Evolutionary conservation across 2,888 invertebrate species (phyloP).

Genomic region (Tribolium freemani): DNA sequence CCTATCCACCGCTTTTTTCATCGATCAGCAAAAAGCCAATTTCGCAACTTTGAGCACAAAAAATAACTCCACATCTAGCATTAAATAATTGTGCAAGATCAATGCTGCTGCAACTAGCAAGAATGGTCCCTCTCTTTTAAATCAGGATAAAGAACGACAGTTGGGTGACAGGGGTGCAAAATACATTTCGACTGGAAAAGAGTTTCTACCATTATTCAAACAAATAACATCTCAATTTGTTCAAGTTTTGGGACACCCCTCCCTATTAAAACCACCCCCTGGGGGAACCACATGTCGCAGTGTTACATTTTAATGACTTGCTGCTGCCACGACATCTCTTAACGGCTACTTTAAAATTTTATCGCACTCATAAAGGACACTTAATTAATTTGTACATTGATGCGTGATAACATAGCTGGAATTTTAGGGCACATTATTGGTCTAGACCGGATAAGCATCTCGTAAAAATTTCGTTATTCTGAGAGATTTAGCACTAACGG

Average conservation of each 20-base stretch:
- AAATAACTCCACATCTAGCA: conserved; percentile 42
- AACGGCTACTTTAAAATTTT: conserved; percentile 32
- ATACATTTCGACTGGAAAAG: conserved; percentile 29
- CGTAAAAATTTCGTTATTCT: background rate
- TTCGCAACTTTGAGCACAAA: conserved; percentile 50
- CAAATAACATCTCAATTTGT: conserved; percentile 45
- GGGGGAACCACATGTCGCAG: conserved; percentile 41
- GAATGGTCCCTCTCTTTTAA: conserved; percentile 14
- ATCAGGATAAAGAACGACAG: conserved; percentile 31
- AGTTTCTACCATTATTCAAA: conserved; percentile 35
- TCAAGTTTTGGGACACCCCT: conserved; percentile 32
- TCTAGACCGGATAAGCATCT: background rate
- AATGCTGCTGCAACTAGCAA: conserved; percentile 10
- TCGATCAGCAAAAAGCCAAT: conserved; percentile 53
- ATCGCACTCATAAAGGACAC: conserved; percentile 24
- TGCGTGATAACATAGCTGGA: conserved; percentile 6
- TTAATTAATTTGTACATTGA: conserved; percentile 26
- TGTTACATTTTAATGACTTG: conserved; percentile 37
- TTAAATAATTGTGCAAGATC: conserved; percentile 35
- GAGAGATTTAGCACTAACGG: background rate
- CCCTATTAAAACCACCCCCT: conserved; percentile 35
- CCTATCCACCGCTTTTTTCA: conserved; percentile 45
- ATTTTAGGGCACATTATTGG: background rate
- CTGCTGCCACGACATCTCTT: conserved; percentile 7
- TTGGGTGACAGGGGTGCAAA: conserved; percentile 36